Evolutionary conservation across 2,888 invertebrate genomes (phyloP).

Genomic region (Allophyes oxyacanthae): DNA sequence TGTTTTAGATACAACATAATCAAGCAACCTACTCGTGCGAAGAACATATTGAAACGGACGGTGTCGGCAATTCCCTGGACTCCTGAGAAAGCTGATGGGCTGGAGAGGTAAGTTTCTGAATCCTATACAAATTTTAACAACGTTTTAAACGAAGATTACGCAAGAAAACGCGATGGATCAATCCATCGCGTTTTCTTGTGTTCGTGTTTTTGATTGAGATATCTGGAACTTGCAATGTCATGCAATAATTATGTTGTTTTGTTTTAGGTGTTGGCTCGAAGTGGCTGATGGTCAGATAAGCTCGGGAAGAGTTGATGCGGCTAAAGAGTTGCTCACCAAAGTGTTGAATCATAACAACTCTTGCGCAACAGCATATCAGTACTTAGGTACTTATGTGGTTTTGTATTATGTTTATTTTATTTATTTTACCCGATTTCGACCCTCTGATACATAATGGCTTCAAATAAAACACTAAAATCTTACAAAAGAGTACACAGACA

Average conservation of each 20-base stretch:
- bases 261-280: slow-evolving; percentile 95
- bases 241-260: slow-evolving; percentile 1
- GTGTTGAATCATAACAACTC: slow-evolving; percentile 95
- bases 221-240: too few species aligned
- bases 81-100: slow-evolving; percentile 98
- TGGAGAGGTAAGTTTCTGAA: slow-evolving; percentile 90
- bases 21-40: slow-evolving; percentile 97
- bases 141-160: too few species aligned
- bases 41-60: slow-evolving; percentile 96
- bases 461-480: too few species aligned
- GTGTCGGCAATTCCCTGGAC: slow-evolving; percentile 96
- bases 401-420: background rate
- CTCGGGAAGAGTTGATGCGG: slow-evolving; percentile 94
- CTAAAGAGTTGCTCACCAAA: slow-evolving; percentile 94
- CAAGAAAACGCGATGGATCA: too few species aligned
- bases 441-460: too few species aligned
- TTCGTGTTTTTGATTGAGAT: too few species aligned
- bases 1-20: slow-evolving; percentile 93
- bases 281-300: slow-evolving; percentile 95
- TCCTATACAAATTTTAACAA: background rate
- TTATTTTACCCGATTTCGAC: too few species aligned
- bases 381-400: slow-evolving; percentile 85
- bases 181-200: too few species aligned
- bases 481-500: too few species aligned
- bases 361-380: slow-evolving; percentile 97